Percentiles rank a stretch among this genome's conserved stretches.
phyloP scores from a whole-genome alignment of 1,140 invertebrate species.

The Mamestra configurata region DNA sequence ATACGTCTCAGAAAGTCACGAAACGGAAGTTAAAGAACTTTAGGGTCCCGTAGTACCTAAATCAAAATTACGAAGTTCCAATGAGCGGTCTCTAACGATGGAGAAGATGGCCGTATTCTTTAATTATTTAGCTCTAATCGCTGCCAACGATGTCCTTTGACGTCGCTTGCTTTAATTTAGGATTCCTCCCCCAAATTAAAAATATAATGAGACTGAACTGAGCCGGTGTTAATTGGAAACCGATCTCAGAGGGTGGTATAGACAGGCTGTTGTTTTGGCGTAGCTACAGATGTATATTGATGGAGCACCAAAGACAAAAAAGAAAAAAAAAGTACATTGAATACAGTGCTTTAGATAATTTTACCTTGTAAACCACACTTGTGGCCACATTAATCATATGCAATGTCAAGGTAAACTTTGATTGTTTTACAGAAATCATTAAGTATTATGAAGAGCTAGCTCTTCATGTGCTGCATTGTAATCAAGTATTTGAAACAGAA shows the following conservation, averaged over 20 bases:
- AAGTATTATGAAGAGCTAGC: no score
- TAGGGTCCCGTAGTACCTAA: conserved; percentile 61
- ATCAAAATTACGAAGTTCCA: conserved; percentile 80
- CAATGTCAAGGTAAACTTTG: no score
- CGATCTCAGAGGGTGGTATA: conserved; percentile 73
- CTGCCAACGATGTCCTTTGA: conserved; percentile 84
- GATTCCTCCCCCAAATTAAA: conserved; percentile 87
- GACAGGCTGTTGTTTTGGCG: conserved; percentile 42
- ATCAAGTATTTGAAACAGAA: no score
- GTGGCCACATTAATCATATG: no score
- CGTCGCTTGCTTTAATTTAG: conserved; percentile 85
- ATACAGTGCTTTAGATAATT: no score
- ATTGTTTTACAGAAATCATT: no score
- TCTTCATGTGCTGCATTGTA: no score
- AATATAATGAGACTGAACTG: conserved; percentile 86
- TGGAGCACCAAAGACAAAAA: background rate
- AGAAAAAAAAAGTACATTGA: background rate
- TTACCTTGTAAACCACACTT: no score
- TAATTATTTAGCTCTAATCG: conserved; percentile 88
- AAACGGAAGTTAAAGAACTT: conserved; percentile 58
- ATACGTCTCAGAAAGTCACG: conserved; percentile 48
- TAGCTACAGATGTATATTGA: conserved; percentile 6
- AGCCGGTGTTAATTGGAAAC: conserved; percentile 86
- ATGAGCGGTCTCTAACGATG: conserved; percentile 83
- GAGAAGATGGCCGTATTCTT: conserved; percentile 85